Evolutionary conservation across 2,113 vertebrate genomes (phyloP).

Genomic region (Phrynosoma blainvillii): DNA sequence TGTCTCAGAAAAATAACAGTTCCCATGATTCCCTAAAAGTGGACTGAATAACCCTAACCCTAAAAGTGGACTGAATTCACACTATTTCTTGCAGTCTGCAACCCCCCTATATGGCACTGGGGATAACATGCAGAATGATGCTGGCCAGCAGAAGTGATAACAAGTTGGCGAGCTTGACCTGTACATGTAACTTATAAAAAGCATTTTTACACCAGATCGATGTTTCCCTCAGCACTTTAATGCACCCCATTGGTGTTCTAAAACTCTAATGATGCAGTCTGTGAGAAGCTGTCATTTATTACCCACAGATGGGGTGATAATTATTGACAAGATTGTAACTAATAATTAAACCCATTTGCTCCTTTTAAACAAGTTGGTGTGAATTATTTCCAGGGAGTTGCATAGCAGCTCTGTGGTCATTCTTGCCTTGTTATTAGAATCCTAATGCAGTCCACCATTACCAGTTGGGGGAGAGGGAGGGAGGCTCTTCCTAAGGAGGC

Average conservation of each 20-base stretch:
- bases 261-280: conserved; percentile 91
- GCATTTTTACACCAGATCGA: conserved; percentile 91
- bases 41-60: too few species aligned
- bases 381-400: conserved; percentile 73
- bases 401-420: conserved; percentile 59
- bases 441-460: conserved; percentile 9
- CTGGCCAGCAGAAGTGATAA: conserved; percentile 49
- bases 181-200: conserved; percentile 80
- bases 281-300: conserved; percentile 91
- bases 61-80: too few species aligned
- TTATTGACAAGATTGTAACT: conserved; percentile 88
- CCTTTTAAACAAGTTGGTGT: conserved; percentile 77
- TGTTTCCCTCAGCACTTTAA: conserved; percentile 91
- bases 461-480: rapidly evolving
- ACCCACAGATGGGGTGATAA: conserved; percentile 90
- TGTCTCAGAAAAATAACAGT: too few species aligned
- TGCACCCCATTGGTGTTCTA: conserved; percentile 91
- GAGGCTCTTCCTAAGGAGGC: background rate
- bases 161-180: conserved; percentile 52
- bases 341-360: conserved; percentile 83
- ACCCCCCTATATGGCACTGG: background rate
- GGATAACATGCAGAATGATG: conserved; percentile 5
- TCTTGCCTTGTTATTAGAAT: background rate
- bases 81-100: too few species aligned
- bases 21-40: too few species aligned